Conservation (phyloP, 1,140 invertebrate genomes). For the Cherax destructor region DNA sequence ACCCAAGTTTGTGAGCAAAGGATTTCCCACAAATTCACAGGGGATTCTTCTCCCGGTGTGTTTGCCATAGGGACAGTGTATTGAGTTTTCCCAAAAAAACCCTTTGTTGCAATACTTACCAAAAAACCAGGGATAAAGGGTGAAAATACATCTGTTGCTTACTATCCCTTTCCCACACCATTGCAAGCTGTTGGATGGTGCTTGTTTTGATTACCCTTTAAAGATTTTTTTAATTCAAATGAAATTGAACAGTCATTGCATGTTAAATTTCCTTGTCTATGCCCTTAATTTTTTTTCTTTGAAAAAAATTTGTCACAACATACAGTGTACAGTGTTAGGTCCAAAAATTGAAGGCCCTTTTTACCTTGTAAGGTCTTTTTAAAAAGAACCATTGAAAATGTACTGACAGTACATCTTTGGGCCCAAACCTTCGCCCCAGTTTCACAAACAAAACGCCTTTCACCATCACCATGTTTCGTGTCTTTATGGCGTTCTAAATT, state of each 20-base stretch:
- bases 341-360: conserved; percentile 29
- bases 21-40: conserved; percentile 55
- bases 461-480: conserved; percentile 53
- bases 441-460: conserved; percentile 54
- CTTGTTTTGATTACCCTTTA: conserved; percentile 41
- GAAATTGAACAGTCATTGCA: conserved; percentile 42
- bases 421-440: conserved; percentile 44
- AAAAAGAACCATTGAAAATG: conserved; percentile 60
- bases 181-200: conserved; percentile 50
- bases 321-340: conserved; percentile 45
- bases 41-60: conserved; percentile 41
- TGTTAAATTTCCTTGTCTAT: conserved; percentile 39
- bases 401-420: conserved; percentile 55
- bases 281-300: conserved; percentile 31
- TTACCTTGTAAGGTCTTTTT: conserved; percentile 27
- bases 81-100: conserved; percentile 55
- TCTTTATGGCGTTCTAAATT: conserved; percentile 59
- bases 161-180: conserved; percentile 58
- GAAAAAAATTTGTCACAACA: conserved; percentile 61
- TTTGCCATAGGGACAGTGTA: conserved; percentile 48
- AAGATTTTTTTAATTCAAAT: conserved; percentile 57
- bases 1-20: conserved; percentile 56
- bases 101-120: conserved; percentile 54
- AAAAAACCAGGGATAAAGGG: conserved; percentile 36
- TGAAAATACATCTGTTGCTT: conserved; percentile 65